These are phyloP conservation scores for Chloroceryle amazona DNA, from an alignment of 2,797 vertebrate species.

Conservation along the genomic window DNA sequence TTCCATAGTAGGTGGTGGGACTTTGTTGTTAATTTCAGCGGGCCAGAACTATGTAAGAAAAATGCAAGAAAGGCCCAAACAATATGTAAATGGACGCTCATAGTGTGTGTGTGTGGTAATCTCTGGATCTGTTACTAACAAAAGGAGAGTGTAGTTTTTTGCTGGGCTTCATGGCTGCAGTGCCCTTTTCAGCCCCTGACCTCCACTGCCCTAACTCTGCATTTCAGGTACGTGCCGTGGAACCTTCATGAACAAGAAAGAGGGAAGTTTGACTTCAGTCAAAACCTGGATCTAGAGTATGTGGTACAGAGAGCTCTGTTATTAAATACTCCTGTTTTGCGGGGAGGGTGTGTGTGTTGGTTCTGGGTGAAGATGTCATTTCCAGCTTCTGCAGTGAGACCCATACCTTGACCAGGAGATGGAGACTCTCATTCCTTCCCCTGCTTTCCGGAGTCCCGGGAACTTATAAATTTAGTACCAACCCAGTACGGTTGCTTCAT, in stretches of 20 bases:
- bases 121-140: not conserved
- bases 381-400: not conserved
- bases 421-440: not conserved
- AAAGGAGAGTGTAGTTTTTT: not conserved
- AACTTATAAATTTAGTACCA: not conserved
- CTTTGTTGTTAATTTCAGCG: not conserved
- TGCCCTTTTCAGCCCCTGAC: not conserved
- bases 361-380: not conserved
- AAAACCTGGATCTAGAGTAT: slow-evolving; percentile 91
- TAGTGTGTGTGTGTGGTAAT: too few species aligned
- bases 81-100: not conserved
- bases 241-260: slow-evolving; percentile 91
- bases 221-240: slow-evolving; percentile 90
- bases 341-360: accelerated
- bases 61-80: not conserved
- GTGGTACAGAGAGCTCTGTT: slow-evolving; percentile 30
- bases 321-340: not conserved
- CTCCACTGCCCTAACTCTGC: not conserved
- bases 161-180: not conserved
- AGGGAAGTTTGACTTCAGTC: slow-evolving; percentile 89
- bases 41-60: not conserved
- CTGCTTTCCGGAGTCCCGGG: not conserved
- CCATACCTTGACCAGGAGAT: not conserved
- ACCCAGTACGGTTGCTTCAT: not conserved
- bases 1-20: not conserved